These are phyloP conservation scores for Anguilla japonica DNA, from an alignment of 2,113 vertebrate genomes.

Conservation along the genomic window DNA sequence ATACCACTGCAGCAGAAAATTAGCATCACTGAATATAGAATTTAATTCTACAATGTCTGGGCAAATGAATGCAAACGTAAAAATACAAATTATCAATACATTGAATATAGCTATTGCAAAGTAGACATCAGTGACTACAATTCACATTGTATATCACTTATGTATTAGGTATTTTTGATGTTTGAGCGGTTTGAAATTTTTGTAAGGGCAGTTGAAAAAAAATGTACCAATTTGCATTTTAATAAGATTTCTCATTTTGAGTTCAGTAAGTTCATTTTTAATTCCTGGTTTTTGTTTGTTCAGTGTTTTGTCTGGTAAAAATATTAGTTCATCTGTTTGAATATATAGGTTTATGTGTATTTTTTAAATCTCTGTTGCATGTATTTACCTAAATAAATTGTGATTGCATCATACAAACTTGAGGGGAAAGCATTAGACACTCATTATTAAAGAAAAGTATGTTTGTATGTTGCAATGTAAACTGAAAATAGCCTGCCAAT, in stretches of 20 bases:
- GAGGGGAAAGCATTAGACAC: neutral
- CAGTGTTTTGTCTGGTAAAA: neutral
- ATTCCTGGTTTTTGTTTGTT: neutral
- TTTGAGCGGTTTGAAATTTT: neutral
- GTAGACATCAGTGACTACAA: neutral
- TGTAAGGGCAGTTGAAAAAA: neutral
- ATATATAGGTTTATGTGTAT: too few relatives aligned
- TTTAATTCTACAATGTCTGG: neutral
- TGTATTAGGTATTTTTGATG: neutral
- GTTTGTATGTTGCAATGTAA: too few relatives aligned
- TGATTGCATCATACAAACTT: neutral
- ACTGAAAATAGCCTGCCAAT: neutral
- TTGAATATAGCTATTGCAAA: neutral
- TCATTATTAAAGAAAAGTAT: neutral
- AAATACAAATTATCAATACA: neutral
- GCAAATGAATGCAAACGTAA: neutral
- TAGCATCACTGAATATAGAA: too few relatives aligned
- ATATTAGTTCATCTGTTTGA: neutral
- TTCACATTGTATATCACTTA: neutral
- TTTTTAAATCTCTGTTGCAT: too few relatives aligned
- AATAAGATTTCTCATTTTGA: neutral
- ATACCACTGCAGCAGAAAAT: too few relatives aligned
- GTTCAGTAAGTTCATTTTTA: neutral
- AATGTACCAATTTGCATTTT: neutral
- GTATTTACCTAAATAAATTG: too few relatives aligned